A percentile compares a stretch with the other conserved stretches of the same genome.
Conservation (phyloP, 2,797 vertebrate species). For the Bryconaethiops microstoma region DNA sequence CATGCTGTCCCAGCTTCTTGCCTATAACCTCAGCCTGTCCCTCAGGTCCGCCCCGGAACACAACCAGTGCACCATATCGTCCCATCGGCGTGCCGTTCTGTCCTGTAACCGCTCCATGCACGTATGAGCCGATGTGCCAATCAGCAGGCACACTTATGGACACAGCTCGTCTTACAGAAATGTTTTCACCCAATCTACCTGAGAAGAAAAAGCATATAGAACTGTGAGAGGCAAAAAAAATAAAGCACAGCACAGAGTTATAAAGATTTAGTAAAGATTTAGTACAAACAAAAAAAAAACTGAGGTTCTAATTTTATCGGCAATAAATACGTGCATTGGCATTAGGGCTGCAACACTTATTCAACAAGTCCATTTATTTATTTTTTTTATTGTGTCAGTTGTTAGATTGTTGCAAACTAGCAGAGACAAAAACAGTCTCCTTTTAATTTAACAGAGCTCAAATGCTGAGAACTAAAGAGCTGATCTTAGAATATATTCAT, state of each 20-base stretch:
- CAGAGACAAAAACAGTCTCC: too few relatives aligned
- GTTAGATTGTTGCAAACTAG: too few relatives aligned
- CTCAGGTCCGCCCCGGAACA: conserved; percentile 78
- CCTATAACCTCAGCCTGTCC: conserved; percentile 75
- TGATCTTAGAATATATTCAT: too few relatives aligned
- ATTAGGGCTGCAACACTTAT: too few relatives aligned
- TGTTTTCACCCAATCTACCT: conserved; percentile 91
- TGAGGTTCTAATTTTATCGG: too few relatives aligned
- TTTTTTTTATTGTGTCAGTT: too few relatives aligned
- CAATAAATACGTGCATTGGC: too few relatives aligned
- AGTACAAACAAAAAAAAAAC: too few relatives aligned
- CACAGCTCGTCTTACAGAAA: conserved; percentile 82
- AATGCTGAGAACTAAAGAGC: too few relatives aligned
- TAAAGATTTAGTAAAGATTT: too few relatives aligned
- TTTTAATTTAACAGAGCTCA: too few relatives aligned
- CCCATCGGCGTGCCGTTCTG: conserved; percentile 79
- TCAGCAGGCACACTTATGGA: conserved; percentile 79
- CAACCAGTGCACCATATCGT: conserved; percentile 85
- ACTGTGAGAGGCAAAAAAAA: not conserved
- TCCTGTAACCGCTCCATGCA: conserved; percentile 75
- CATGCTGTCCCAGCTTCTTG: conserved; percentile 85
- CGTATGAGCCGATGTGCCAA: conserved; percentile 84
- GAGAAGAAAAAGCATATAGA: conserved; percentile 13
- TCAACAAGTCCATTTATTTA: too few relatives aligned
- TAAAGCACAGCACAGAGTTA: not conserved